Percentiles rank a stretch among this genome's conserved stretches.
phyloP scores from a whole-genome alignment of 92 coral and sea anemone species.

The Umimayanthus chanpuru region DNA sequence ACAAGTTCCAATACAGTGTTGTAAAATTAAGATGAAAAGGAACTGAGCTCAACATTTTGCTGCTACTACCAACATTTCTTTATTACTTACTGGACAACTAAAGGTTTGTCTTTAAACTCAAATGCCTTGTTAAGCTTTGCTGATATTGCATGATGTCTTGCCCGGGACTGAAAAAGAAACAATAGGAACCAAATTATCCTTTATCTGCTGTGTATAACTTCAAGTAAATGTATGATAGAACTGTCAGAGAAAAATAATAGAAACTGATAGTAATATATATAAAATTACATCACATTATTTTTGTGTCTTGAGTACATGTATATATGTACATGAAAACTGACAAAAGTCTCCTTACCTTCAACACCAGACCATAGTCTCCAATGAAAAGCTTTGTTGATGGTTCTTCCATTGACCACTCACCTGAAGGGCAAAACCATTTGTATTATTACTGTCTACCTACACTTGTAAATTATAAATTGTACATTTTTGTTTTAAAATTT shows the following conservation, averaged over 20 bases:
- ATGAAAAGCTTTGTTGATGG: conserved; percentile 76
- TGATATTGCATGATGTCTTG: conserved; percentile 97
- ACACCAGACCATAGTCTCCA: conserved; percentile 91
- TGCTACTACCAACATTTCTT: too few relatives aligned
- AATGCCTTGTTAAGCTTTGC: conserved; percentile 76
- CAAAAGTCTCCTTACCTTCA: conserved; percentile 67
- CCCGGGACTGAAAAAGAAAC: conserved; percentile 76
- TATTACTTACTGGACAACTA: conserved; percentile 91
- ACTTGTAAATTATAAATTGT: too few relatives aligned
- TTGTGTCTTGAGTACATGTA: background rate
- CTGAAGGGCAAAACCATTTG: conserved; percentile 35
- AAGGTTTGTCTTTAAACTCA: conserved; percentile 87
- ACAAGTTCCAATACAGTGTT: too few relatives aligned
- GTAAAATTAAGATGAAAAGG: too few relatives aligned
- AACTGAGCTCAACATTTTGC: too few relatives aligned
- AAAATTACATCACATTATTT: too few relatives aligned
- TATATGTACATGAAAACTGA: too few relatives aligned
- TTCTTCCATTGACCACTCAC: conserved; percentile 94
- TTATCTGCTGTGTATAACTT: too few relatives aligned
- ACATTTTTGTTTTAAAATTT: too few relatives aligned
- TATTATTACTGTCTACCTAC: too few relatives aligned
- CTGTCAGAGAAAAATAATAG: too few relatives aligned
- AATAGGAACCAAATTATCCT: background rate
- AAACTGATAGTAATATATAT: background rate
- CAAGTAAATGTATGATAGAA: too few relatives aligned